phyloP scores from a whole-genome alignment of 1,140 invertebrate species.

The Teleopsis dalmanni region DNA sequence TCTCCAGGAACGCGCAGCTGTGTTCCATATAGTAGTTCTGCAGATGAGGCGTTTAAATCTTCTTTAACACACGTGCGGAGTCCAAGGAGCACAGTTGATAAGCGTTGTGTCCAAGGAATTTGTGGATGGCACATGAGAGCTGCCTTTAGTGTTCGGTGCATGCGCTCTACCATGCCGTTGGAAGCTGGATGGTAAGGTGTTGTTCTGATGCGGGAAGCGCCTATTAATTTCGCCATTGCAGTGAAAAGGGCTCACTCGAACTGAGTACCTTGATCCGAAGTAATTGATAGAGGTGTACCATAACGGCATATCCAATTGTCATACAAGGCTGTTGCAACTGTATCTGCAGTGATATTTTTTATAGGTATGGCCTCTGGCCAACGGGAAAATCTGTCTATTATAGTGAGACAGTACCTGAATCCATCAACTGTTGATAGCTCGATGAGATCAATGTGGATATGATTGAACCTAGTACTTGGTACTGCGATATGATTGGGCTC shows the following conservation, averaged over 20 bases:
- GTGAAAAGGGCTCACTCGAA: slow-evolving; percentile 26
- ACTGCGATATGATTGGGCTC: too few relatives aligned
- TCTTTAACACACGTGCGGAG: too few relatives aligned
- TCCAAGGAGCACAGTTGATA: too few relatives aligned
- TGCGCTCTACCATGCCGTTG: slow-evolving; percentile 35
- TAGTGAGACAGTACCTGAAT: slow-evolving; percentile 39
- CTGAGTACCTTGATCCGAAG: slow-evolving; percentile 30
- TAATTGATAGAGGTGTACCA: slow-evolving; percentile 22
- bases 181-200: slow-evolving; percentile 25
- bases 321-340: too few relatives aligned
- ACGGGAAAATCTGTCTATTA: slow-evolving; percentile 29
- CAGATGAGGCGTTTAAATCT: too few relatives aligned
- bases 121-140: too few relatives aligned
- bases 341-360: slow-evolving; percentile 30
- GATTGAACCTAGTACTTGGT: too few relatives aligned
- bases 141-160: slow-evolving; percentile 31
- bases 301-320: too few relatives aligned
- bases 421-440: slow-evolving; percentile 42
- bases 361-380: slow-evolving; percentile 37
- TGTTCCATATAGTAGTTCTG: too few relatives aligned
- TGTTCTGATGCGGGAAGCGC: slow-evolving; percentile 16
- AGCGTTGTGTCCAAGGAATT: too few relatives aligned
- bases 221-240: slow-evolving; percentile 15
- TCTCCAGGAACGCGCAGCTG: too few relatives aligned
- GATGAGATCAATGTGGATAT: slow-evolving; percentile 49